Base-by-base conservation (phyloP, 53 echinoderm and acorn worm species). In the Crossaster papposus region DNA sequence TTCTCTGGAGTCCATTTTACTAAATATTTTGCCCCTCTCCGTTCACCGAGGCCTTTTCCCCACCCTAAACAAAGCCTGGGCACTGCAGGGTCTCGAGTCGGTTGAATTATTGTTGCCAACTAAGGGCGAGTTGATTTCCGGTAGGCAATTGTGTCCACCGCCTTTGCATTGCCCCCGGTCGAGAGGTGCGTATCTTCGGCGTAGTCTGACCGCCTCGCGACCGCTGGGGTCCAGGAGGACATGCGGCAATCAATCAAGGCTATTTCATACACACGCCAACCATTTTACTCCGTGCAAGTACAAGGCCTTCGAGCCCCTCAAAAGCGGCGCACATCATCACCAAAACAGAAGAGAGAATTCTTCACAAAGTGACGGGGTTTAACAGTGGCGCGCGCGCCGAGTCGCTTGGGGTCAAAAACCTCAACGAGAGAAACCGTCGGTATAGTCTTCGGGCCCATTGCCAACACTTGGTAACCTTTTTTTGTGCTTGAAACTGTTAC, bases 361-460 rank as follows among this genome's bases (percentile, higher is more conserved):
- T 73, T 52, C 72, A 64, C 64, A 14, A 75, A 75, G 37, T 74
- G 75, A 28, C 62, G 35, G 87, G 87, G 87, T 58, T 44, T 44
- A 44, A n/a, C 23, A 36, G 64, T 51, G 33, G 54, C 36, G 44
- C 44, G 44, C 44, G 44, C 44, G 72, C 28, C 30, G 28, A 87
- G 24, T 87, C 63, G 87, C 87, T 87, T 87, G 77, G 87, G 87
- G 87, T 87, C 87, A 87, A 87, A 87, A 87, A 87, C 87, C 87
- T 87, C 72, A 34, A 26, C 32, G 52, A 85, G 22, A 58, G 51
- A 80, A 85, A 85, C 26, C 77, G 35, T 55, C 38, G 10, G 35
- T 7, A 44, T 44, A 29, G 87, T 76, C 87, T 62, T 36, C 77
- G 87, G 87, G 85, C 77, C n/a, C 73, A 34, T 74, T 73, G 51